Percentiles rank a stretch among this genome's conserved stretches.
phyloP scores from a whole-genome alignment of 2,113 vertebrate genomes.

The Phycodurus eques region DNA sequence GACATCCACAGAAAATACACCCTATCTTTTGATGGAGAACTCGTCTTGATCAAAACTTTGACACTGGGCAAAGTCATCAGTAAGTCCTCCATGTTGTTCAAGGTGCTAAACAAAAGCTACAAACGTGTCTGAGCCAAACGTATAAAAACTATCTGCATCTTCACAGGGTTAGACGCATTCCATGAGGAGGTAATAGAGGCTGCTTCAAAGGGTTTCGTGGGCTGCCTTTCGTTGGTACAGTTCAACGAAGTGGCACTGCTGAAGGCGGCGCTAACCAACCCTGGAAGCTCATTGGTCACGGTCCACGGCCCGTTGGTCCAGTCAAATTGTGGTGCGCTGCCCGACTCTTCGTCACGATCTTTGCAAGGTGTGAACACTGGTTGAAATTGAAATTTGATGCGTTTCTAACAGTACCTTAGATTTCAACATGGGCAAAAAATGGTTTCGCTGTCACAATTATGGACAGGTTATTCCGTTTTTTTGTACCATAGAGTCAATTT shows the following conservation, averaged over 20 bases:
- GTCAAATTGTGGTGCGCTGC: conserved; percentile 78
- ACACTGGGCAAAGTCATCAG: conserved; percentile 90
- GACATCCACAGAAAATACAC: conserved; percentile 84
- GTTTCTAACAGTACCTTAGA: background rate
- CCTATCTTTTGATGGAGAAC: conserved; percentile 84
- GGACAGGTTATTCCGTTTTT: background rate
- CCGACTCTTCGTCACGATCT: conserved; percentile 78
- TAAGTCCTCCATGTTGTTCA: conserved; percentile 59
- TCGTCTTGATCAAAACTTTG: conserved; percentile 85
- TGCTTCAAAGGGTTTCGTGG: conserved; percentile 82
- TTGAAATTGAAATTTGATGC: background rate
- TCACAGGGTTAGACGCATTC: conserved; percentile 74
- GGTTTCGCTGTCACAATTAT: background rate
- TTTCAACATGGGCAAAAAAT: background rate
- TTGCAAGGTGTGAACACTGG: conserved; percentile 76
- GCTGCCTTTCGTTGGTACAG: conserved; percentile 91
- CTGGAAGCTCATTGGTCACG: conserved; percentile 77
- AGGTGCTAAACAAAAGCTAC: background rate
- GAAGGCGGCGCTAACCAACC: conserved; percentile 86
- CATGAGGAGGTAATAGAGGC: conserved; percentile 80
- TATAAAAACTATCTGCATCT: conserved; percentile 18
- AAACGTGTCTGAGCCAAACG: background rate
- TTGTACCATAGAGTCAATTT: background rate
- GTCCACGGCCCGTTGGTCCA: conserved; percentile 80
- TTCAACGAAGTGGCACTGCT: conserved; percentile 89